Base-by-base conservation (phyloP, 1,140 invertebrate genomes). In the Tetramorium simillimum region DNA sequence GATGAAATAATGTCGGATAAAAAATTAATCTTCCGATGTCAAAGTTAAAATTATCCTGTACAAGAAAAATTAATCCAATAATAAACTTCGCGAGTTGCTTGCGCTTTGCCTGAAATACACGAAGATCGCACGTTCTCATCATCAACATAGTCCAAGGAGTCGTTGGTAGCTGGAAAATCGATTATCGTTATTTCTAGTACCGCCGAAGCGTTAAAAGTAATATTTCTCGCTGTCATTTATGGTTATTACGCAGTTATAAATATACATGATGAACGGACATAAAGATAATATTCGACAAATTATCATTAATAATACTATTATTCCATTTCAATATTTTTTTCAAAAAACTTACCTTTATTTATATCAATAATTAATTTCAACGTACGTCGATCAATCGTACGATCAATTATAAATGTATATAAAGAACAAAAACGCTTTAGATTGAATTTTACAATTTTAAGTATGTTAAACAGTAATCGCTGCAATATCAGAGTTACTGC, bases 241-340 rank as follows among this genome's bases (percentile, higher is more conserved):
- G 6, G 18, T 65, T 80, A 80, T 80, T 67, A 24, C n/a, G 4
- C 5, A 24, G 46, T 51, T 51, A 40, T 33, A 65, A 51, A 53
- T 7, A 24, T 46, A 46, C 46, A 24, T 40, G 9, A 67, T 49
- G 28, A 65, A 76, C 14, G 21, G 7, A 63, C 46, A 67, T 2
- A 40, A 14, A n/a, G n/a, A n/a, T n/a, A n/a, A 14, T 51, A 80
- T 53, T 67, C 9, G 14, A 67, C 7, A 10, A 51, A 53, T 53
- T 78, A 67, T 78, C 28, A 3, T 10, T 67, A 51, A 80, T n/a
- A 7, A 49, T 37, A 63, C 21, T 53, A 77, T 62, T 77, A 49
- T 3, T 10, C 40, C 6, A 10, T 6, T 5, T 21, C 9, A 21
- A 37, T 67, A 40, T n/a, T 53, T 43, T 37, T 51, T 28, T 67